Evolutionary conservation across 1,140 invertebrate genomes (phyloP).

Genomic region (Chionoecetes opilio): DNA sequence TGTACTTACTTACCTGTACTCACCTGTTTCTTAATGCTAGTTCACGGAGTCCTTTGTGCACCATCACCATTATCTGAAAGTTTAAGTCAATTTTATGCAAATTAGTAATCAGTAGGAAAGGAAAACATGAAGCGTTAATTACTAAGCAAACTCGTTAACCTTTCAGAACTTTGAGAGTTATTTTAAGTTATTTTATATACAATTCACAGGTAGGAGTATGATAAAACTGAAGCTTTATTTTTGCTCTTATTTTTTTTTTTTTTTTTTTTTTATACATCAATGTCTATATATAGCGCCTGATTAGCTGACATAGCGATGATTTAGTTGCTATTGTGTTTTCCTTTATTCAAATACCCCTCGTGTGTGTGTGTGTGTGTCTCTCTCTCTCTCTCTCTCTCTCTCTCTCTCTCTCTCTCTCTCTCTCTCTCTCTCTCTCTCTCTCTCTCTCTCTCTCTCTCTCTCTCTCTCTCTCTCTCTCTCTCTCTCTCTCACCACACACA

Average conservation of each 20-base stretch:
- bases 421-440: too few relatives aligned
- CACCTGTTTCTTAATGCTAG: neutral
- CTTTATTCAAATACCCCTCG: too few relatives aligned
- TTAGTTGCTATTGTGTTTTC: too few relatives aligned
- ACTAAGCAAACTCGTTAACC: neutral
- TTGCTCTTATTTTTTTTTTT: neutral
- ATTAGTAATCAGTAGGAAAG: neutral
- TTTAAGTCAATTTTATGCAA: neutral
- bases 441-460: neutral
- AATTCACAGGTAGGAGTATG: neutral
- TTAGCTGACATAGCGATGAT: too few relatives aligned
- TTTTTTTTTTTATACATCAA: neutral
- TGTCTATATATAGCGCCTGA: too few relatives aligned
- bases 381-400: too few relatives aligned
- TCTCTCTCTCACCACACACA: neutral
- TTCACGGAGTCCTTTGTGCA: neutral
- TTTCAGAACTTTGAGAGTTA: neutral
- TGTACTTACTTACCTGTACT: neutral
- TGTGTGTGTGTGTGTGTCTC: too few relatives aligned
- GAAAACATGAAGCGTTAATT: neutral
- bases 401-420: too few relatives aligned
- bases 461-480: constrained; percentile 4
- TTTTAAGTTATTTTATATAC: neutral
- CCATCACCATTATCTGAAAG: neutral
- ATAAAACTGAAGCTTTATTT: too few relatives aligned